Percentiles rank a stretch among this genome's conserved stretches.
Conservation (phyloP, 2,113 vertebrate species). For the Emydura subglobosa region DNA sequence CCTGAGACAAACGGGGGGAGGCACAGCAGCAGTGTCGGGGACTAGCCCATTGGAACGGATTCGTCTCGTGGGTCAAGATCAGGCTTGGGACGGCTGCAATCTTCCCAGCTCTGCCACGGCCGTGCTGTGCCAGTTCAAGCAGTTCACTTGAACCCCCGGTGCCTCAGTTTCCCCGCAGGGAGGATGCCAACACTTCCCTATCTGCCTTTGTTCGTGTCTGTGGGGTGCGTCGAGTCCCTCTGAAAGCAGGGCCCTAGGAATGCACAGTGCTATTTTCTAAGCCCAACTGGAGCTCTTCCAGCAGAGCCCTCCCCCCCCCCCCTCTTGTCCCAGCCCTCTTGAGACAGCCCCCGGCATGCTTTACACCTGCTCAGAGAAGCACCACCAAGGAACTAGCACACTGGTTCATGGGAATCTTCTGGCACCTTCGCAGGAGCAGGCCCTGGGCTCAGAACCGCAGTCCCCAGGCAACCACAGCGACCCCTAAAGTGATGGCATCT, state of each 20-base stretch:
- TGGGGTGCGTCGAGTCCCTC: no score
- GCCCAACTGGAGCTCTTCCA: no score
- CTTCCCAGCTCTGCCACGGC: background rate
- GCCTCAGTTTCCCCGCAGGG: background rate
- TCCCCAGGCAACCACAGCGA: background rate
- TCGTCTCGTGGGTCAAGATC: background rate
- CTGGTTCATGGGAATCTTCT: no score
- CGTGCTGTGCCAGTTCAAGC: background rate
- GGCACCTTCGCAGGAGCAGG: background rate
- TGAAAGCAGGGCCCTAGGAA: no score
- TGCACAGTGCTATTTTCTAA: no score
- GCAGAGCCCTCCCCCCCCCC: no score
- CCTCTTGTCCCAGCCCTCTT: no score
- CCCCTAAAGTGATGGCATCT: background rate
- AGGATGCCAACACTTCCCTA: background rate
- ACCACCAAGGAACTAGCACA: no score
- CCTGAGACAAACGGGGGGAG: no score
- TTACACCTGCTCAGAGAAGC: no score
- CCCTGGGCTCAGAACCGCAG: background rate
- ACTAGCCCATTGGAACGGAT: background rate
- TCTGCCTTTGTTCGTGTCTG: background rate
- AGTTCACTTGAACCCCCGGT: background rate
- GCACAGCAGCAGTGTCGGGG: background rate
- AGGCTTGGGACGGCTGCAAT: background rate
- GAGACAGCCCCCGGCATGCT: no score